Base-by-base conservation (phyloP, 2,888 invertebrate genomes). In the Folsomia candida region DNA sequence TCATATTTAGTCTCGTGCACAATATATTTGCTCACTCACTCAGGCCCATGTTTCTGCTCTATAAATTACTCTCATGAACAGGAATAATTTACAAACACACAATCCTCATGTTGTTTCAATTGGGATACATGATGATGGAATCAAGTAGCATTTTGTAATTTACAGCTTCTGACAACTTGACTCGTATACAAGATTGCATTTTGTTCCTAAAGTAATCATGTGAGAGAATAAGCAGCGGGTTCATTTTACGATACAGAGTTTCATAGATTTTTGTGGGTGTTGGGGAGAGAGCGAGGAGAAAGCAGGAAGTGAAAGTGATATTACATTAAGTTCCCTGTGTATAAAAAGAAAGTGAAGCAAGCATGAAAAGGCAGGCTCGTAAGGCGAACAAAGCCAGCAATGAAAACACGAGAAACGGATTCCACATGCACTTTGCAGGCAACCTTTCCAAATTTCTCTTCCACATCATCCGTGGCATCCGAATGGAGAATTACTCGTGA, bases 401-500 rank as follows among this genome's bases (percentile, higher is more conserved):
- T 9, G 37, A 37, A 37, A 37, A 37, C 37, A 37, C 37, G 37
- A 14, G 14, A 14, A 37, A 37, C 4, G 14, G 37, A 37, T 37
- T 37, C 6, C 37, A 37, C 37, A 37, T 37, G 37, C 37, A 37
- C 37, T 37, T 14, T 9, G 37, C 14, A 37, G 14, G 37, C 37
- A 37, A 37, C 54, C 54, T 54, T 54, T 54, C 20, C 54, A 20
- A 54, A 54, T 54, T 54, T 54, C 54, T 54, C 54, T 54, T 22
- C 25, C 37, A 37, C 37, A 51, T 64, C 63, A 51, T 64, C 63
- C 25, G 24, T 64, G 51, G 47, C n/a, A 64, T 64, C 62, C 62
- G 62, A 62, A 62, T 51, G 51, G 63, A 64, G 51, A 64, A 64
- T 64, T 64, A 64, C 51, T 22, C 28, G 51, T 64, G 63, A 64